Evolutionary conservation across 2,888 invertebrate genomes (phyloP).

Genomic region (Drosophila infuscata): DNA sequence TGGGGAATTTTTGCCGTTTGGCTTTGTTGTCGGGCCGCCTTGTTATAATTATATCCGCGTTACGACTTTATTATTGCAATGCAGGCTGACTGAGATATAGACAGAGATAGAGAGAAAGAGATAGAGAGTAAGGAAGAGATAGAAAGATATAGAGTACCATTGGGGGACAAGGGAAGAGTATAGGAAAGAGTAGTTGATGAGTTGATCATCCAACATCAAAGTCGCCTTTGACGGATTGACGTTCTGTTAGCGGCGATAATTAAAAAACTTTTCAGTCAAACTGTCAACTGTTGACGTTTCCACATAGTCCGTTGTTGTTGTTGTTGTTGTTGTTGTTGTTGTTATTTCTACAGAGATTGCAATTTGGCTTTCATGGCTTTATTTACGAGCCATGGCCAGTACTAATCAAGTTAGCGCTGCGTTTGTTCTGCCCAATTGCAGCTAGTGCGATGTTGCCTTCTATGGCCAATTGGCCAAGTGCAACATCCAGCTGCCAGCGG

Average conservation of each 20-base stretch:
- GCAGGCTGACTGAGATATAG: background rate
- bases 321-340: background rate
- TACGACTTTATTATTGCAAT: slow-evolving; percentile 72
- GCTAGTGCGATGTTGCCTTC: slow-evolving; percentile 59
- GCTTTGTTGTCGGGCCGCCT: slow-evolving; percentile 72
- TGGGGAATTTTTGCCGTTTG: slow-evolving; percentile 69
- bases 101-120: background rate
- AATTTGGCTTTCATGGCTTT: slow-evolving; percentile 68
- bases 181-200: slow-evolving; percentile 7
- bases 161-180: background rate
- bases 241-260: slow-evolving; percentile 43
- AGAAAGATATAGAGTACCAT: background rate
- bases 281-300: slow-evolving; percentile 71
- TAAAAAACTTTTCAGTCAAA: slow-evolving; percentile 70
- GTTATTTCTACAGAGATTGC: slow-evolving; percentile 24
- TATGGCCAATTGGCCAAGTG: slow-evolving; percentile 46
- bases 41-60: slow-evolving; percentile 77
- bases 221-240: slow-evolving; percentile 47
- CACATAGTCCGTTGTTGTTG: slow-evolving; percentile 34
- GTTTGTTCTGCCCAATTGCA: slow-evolving; percentile 65
- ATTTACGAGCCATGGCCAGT: slow-evolving; percentile 55
- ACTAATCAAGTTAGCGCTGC: slow-evolving; percentile 77
- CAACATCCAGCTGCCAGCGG: background rate
- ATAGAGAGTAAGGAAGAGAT: slow-evolving; percentile 1
- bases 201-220: slow-evolving; percentile 48